These are phyloP conservation scores for Tachyglossus aculeatus DNA, from an alignment of 2,797 vertebrate genomes.

Conservation along the genomic window DNA sequence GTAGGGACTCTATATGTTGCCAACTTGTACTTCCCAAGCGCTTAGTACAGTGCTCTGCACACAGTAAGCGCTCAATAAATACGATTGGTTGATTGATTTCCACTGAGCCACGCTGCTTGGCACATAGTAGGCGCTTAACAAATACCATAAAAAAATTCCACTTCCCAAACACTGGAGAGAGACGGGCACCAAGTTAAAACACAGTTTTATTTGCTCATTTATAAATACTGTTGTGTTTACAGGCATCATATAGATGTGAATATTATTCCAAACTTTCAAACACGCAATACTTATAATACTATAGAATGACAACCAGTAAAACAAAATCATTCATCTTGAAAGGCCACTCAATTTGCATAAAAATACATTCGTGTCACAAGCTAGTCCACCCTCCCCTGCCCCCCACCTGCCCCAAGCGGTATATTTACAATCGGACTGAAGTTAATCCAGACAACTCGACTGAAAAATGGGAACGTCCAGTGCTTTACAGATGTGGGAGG, in stretches of 20 bases:
- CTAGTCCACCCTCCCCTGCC: conserved; percentile 50
- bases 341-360: conserved; percentile 82
- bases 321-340: conserved; percentile 75
- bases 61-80: no score
- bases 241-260: conserved; percentile 77
- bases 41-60: no score
- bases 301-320: conserved; percentile 74
- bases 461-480: not conserved
- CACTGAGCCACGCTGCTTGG: no score
- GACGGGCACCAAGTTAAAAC: conserved; percentile 50
- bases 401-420: conserved; percentile 41
- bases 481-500: not conserved
- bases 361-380: conserved; percentile 77
- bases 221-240: conserved; percentile 82
- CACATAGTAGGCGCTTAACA: no score
- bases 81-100: no score
- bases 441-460: conserved; percentile 5
- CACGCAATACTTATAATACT: conserved; percentile 73
- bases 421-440: conserved; percentile 70
- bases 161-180: not conserved
- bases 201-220: conserved; percentile 77
- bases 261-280: conserved; percentile 78
- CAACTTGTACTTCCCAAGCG: no score
- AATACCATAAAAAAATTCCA: not conserved
- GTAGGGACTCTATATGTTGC: no score